These are phyloP conservation scores for Drosophila infuscata DNA, from an alignment of 2,888 invertebrate species.

Conservation along the genomic window DNA sequence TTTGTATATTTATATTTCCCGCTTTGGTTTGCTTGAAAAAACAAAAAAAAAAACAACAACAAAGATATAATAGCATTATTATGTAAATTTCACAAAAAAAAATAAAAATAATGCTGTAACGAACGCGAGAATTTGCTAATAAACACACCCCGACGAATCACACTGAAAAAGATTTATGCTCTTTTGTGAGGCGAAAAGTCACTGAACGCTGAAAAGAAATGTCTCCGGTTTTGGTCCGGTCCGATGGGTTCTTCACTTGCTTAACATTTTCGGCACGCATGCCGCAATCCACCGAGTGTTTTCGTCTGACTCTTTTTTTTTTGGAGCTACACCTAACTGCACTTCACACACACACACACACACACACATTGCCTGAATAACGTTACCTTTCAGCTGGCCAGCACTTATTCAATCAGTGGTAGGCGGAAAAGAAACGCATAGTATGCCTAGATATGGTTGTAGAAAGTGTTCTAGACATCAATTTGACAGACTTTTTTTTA, in stretches of 20 bases:
- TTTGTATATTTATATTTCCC: constrained; percentile 35
- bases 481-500: constrained; percentile 5
- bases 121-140: constrained; percentile 46
- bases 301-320: constrained; percentile 3
- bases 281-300: constrained; percentile 5
- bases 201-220: constrained; percentile 42
- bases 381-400: constrained; percentile 41
- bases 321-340: constrained; percentile 27
- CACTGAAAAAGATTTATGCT: constrained; percentile 26
- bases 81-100: constrained; percentile 27
- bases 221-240: constrained; percentile 16
- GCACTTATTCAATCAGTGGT: constrained; percentile 3
- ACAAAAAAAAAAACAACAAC: constrained; percentile 18
- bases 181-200: constrained; percentile 29
- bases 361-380: constrained; percentile 29
- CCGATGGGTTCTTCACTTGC: constrained; percentile 30
- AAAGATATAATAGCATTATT: constrained; percentile 33
- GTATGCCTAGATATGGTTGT: constrained; percentile 44
- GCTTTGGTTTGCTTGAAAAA: constrained; percentile 41
- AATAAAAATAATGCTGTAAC: constrained; percentile 17
- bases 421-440: constrained; percentile 19
- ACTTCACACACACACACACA: constrained; percentile 8
- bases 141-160: constrained; percentile 21
- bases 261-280: constrained; percentile 50
- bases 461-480: constrained; percentile 70